Percentiles rank a stretch among this genome's conserved stretches.
Conservation (phyloP, 92 coral and sea anemone species). For the Siderastrea radians region DNA sequence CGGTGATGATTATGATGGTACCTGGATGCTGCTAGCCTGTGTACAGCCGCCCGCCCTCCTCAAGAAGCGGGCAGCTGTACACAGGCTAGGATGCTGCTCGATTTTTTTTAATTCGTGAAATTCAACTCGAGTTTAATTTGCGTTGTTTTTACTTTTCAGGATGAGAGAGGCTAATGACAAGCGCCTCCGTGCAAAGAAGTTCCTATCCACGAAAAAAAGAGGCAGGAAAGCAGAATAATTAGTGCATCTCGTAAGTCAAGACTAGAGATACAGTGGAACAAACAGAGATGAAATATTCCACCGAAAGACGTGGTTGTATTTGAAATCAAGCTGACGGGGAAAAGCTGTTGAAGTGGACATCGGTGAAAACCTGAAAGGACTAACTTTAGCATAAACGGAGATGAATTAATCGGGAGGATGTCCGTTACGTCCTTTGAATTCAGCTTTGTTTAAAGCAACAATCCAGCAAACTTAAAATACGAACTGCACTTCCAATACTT, state of each 20-base stretch:
- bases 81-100: background rate
- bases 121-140: background rate
- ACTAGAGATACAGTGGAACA: background rate
- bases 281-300: background rate
- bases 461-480: too few relatives aligned
- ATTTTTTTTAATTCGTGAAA: background rate
- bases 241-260: background rate
- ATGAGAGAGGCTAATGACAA: constrained; percentile 75
- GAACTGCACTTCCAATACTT: too few relatives aligned
- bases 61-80: too few relatives aligned
- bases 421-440: too few relatives aligned
- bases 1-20: background rate
- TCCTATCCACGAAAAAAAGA: constrained; percentile 72
- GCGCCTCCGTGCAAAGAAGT: constrained; percentile 83
- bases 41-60: too few relatives aligned
- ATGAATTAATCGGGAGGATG: too few relatives aligned
- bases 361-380: background rate
- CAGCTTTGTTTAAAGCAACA: too few relatives aligned
- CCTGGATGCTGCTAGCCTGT: too few relatives aligned
- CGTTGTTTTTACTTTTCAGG: constrained; percentile 61
- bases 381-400: background rate
- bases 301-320: background rate
- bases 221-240: constrained; percentile 73
- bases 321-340: background rate
- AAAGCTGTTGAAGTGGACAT: background rate